Percentiles rank a stretch among this genome's conserved stretches.
Conservation (phyloP, 1,140 invertebrate genomes). For the Periplaneta americana region DNA sequence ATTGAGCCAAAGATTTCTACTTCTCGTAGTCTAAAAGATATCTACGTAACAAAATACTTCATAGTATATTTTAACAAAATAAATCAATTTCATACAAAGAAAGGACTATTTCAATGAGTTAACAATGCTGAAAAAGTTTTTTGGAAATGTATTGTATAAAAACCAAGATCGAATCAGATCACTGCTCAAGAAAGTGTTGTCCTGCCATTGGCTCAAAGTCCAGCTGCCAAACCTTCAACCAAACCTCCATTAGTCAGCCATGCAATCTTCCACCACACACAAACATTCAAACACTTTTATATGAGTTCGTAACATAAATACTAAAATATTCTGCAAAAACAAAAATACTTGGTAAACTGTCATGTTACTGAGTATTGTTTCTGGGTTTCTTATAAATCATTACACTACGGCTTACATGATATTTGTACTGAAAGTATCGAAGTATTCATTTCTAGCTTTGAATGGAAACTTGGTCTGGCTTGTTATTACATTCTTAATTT, state of each 20-base stretch:
- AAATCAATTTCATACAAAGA: background rate
- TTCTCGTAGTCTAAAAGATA: background rate
- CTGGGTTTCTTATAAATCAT: background rate
- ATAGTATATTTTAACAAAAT: background rate
- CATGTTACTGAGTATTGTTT: conserved; percentile 6
- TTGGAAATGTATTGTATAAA: background rate
- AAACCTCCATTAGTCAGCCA: background rate
- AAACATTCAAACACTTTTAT: background rate
- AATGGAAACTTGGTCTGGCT: background rate
- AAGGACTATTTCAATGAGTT: background rate
- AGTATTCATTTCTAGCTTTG: background rate
- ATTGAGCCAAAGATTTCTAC: background rate
- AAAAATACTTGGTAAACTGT: background rate
- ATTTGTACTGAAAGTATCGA: conserved; percentile 4
- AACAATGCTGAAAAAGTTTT: background rate
- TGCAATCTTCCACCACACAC: background rate
- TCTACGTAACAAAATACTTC: background rate
- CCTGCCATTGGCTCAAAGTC: background rate
- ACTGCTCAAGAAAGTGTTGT: background rate
- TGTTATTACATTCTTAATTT: background rate
- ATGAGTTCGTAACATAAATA: background rate
- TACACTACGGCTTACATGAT: background rate
- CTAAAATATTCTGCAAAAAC: background rate
- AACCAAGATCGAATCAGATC: background rate
- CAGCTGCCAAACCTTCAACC: background rate